Base-by-base conservation (phyloP, 2,113 vertebrate species). In the Hemibagrus wyckioides region DNA sequence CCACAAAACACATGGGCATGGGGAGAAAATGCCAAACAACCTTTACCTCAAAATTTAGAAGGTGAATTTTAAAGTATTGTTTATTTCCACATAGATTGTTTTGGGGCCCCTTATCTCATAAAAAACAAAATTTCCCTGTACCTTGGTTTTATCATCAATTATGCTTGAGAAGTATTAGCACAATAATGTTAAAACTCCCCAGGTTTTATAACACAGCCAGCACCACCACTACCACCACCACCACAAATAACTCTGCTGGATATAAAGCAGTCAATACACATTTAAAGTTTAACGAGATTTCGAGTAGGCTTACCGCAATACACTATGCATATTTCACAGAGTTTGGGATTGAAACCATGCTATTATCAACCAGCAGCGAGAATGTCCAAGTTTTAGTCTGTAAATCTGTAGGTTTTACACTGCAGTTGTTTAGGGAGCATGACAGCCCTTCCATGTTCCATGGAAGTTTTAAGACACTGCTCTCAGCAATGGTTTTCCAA, bases 381-480 rank as follows among this genome's bases (percentile, higher is more conserved):
- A 63, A 19, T 59, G 67, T 69, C 30, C 65, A 75, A 36, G 10
- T 75, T 75, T 69, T 85, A 82, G 80, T 85, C 44, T 41, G 4
- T 21, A 82, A 57, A 25, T 52, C 48, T n/a, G 23, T 57, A 88
- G 82, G 82, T 50, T 80, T 77, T 69, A 69, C 21, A 17, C 84
- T 85, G 61, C 28, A 10, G 39, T 84, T 82, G 85, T 83, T 87
- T 75, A 86, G 52, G 85, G 63, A 21, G 50, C 76, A 83, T 86
- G 84, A 79, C 82, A 89, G 52, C 80, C 61, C 23, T 41, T 76
- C 65, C 75, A 77, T 75, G 52, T 71, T 44, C 56, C 87, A 89
- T 91, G 83, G 86, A 88, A 85, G 88, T 85, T 89, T 90, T 81
- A 88, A 84, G 88, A 85, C 81, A 56, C 48, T 82, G 65, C 87